Evolutionary conservation across 1,140 invertebrate genomes (phyloP), one percentile per base, ranked within the genome.

Genomic region (Bemisia tabaci): DNA sequence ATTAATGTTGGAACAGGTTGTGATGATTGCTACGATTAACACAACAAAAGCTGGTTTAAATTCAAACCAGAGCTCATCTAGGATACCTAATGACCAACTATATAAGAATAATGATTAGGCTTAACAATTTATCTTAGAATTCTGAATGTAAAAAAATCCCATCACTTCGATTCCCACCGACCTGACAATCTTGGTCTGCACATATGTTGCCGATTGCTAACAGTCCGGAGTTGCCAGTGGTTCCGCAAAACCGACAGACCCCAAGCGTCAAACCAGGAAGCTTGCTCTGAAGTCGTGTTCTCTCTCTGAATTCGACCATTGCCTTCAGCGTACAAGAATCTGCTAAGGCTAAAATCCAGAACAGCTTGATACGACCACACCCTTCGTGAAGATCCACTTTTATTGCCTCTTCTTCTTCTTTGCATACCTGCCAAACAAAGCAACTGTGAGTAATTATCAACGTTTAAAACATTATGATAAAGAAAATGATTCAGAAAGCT

Each of bases 321-420:
- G 92, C 93, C 77, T 97, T 97, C 1, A 98, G 78, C 0, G 93
- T 97, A 67, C 89, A 85, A 0, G 92, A 91, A 74, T 98, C 95
- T 1, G 95, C 93, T 2, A 98, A 77, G 1, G 94, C 87, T 71
- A 97, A 80, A 0, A 97, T 81, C 94, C 94, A 97, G 76, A 96
- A 97, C 1, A 98, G 79, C 75, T 98, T 98, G 0, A 91, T 95
- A 63, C 95, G 82, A 0, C 94, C 94, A 75, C 95, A 97, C 0
- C 94, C 94, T 78, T 98, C 95, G 75, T 98, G 95, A 12, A 97
- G 81, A 77, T 97, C 94, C 0, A 97, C 92, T 63, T 94, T 84
- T 60, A 94, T 91, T 0, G 93, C 91, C 75, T 95, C 92, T 75
- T 96, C 92, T 74, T 97, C 94, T 74, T 97, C 93, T 78, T 96